A percentile compares a stretch with the other conserved stretches of the same genome.
These are phyloP conservation scores for Meloidogyne chitwoodi DNA, from an alignment of 1,140 invertebrate genomes.

Conservation along the genomic window DNA sequence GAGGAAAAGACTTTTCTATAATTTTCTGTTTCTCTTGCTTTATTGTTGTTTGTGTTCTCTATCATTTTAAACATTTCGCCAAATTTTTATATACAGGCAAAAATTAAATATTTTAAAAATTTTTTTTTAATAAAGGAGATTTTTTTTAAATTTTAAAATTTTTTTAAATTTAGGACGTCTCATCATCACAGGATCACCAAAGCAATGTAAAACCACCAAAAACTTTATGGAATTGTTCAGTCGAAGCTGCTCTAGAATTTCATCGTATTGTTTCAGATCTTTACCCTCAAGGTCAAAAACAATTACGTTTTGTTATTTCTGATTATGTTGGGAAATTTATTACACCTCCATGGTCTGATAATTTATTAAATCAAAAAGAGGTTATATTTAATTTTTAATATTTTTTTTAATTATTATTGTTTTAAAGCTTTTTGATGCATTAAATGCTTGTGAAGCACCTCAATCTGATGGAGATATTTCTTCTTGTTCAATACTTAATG, in stretches of 20 bases:
- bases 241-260: conserved; percentile 31
- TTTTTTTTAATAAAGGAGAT: neutral
- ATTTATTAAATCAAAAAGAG: conserved; percentile 36
- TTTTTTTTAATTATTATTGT: neutral
- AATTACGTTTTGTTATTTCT: conserved; percentile 42
- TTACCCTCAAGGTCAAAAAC: conserved; percentile 35
- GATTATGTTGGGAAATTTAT: conserved; percentile 41
- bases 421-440: conserved; percentile 26
- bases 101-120: conserved; percentile 3
- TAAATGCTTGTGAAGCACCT: conserved; percentile 26
- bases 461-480: conserved; percentile 27
- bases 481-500: conserved; percentile 40
- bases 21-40: neutral
- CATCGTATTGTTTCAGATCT: conserved; percentile 44
- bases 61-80: neutral
- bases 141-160: neutral
- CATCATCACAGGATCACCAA: conserved; percentile 17
- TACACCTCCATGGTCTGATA: conserved; percentile 25
- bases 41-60: neutral
- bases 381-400: conserved; percentile 15
- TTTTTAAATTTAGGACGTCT: conserved; percentile 15
- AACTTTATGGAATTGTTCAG: conserved; percentile 32
- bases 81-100: neutral
- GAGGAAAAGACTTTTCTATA: neutral
- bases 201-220: conserved; percentile 10